Conservation (phyloP, 2,797 vertebrate genomes). For the Xenentodon cancila region DNA sequence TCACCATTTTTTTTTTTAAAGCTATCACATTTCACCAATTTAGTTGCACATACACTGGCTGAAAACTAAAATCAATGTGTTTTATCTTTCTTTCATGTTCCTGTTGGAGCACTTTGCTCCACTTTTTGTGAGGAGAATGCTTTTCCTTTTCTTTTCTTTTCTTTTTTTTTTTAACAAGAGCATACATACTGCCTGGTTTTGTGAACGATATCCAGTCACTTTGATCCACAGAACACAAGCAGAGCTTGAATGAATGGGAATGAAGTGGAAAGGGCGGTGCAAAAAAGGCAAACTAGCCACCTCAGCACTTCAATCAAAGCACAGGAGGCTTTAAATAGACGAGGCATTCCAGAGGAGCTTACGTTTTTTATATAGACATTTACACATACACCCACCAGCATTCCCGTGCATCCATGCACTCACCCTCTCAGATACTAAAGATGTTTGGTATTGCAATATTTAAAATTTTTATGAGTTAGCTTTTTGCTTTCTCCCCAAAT, state of each 20-base stretch:
- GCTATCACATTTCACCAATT: constrained; percentile 55
- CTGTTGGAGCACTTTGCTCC: constrained; percentile 18
- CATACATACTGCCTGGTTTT: constrained; percentile 38
- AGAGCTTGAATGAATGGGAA: constrained; percentile 55
- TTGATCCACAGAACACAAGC: constrained; percentile 38
- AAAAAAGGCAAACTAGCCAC: constrained; percentile 60
- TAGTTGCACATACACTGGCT: constrained; percentile 27
- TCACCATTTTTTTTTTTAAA: constrained; percentile 37
- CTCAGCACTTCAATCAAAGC: constrained; percentile 72
- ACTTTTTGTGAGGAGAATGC: constrained; percentile 26
- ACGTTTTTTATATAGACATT: constrained; percentile 31
- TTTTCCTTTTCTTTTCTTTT: constrained; percentile 55
- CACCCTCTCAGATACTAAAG: constrained; percentile 37
- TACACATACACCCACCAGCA: constrained; percentile 20
- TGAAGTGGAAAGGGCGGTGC: constrained; percentile 27
- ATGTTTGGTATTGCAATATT: constrained; percentile 60
- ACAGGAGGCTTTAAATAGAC: constrained; percentile 69
- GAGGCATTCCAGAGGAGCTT: constrained; percentile 63
- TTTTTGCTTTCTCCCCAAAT: constrained; percentile 3
- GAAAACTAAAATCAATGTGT: constrained; percentile 25
- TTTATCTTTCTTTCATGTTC: constrained; percentile 35
- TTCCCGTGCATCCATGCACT: constrained; percentile 33
- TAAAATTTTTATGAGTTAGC: constrained; percentile 76
- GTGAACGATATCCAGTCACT: constrained; percentile 69
- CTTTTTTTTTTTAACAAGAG: constrained; percentile 62